Percentiles rank a stretch among this genome's conserved stretches.
phyloP scores from a whole-genome alignment of 2,797 vertebrate species.

The Mus minutoides region DNA sequence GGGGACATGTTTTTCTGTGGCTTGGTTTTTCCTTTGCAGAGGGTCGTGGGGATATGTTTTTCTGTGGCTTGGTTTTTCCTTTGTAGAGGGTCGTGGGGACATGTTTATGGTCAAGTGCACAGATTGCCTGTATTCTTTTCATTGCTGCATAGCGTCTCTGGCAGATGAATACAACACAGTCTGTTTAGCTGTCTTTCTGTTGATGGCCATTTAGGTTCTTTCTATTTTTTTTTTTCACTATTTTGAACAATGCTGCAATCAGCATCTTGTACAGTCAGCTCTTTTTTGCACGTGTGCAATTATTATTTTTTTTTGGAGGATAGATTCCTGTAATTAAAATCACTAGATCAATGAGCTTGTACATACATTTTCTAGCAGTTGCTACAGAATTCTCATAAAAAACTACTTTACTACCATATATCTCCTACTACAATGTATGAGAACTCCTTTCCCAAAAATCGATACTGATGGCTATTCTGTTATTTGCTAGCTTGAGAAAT shows the following conservation, averaged over 20 bases:
- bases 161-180: slow-evolving; percentile 33
- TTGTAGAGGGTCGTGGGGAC: not conserved
- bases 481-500: slow-evolving; percentile 24
- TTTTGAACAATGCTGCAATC: slow-evolving; percentile 73
- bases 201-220: slow-evolving; percentile 56
- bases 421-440: not conserved
- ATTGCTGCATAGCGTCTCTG: not conserved
- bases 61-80: not conserved
- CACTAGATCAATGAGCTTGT: slow-evolving; percentile 54
- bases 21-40: not conserved
- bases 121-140: not conserved
- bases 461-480: not conserved
- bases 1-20: too few species aligned
- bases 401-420: not conserved
- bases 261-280: slow-evolving; percentile 64
- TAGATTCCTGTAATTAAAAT: slow-evolving; percentile 76
- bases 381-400: not conserved
- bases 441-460: slow-evolving; percentile 28
- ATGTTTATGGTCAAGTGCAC: not conserved
- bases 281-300: slow-evolving; percentile 68
- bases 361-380: slow-evolving; percentile 57
- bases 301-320: slow-evolving; percentile 62
- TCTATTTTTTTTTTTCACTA: slow-evolving; percentile 68
- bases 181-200: slow-evolving; percentile 52
- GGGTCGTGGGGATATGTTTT: too few species aligned